A percentile compares a stretch with the other conserved stretches of the same genome.
Conservation (phyloP, 2,888 invertebrate genomes). For the Chalcis sispes region DNA sequence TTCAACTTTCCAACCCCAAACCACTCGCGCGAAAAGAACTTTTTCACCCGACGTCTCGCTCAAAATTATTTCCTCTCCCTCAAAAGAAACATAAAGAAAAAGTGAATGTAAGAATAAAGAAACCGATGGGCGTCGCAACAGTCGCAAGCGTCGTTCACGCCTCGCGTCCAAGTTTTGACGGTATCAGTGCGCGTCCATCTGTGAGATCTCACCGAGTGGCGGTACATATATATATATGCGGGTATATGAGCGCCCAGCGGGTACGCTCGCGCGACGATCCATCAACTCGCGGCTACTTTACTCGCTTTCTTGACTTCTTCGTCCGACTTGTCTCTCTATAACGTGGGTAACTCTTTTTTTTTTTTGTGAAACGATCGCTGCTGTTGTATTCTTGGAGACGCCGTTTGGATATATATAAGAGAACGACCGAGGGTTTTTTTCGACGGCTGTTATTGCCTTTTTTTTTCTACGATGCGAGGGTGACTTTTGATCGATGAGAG, state of each 20-base stretch:
- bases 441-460: too few species aligned
- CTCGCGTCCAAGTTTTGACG: constrained; percentile 63
- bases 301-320: constrained; percentile 13
- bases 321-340: background rate
- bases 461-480: too few species aligned
- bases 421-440: too few species aligned
- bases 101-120: too few species aligned
- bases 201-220: constrained; percentile 46
- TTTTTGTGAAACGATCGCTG: too few species aligned
- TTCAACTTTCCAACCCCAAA: too few species aligned
- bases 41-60: too few species aligned
- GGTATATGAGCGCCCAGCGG: background rate
- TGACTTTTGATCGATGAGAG: too few species aligned
- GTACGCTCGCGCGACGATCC: constrained; percentile 33
- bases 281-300: constrained; percentile 42
- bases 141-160: constrained; percentile 61
- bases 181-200: constrained; percentile 63
- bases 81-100: background rate
- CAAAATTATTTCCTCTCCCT: background rate
- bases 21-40: too few species aligned
- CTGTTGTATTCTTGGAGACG: background rate
- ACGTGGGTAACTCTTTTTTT: background rate
- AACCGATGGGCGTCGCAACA: too few species aligned
- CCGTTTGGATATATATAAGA: too few species aligned
- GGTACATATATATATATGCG: constrained; percentile 8